Evolutionary conservation across 92 coral and sea anemone genomes (phyloP), one percentile per base, ranked within the genome.

Genomic region (Porites lobata): DNA sequence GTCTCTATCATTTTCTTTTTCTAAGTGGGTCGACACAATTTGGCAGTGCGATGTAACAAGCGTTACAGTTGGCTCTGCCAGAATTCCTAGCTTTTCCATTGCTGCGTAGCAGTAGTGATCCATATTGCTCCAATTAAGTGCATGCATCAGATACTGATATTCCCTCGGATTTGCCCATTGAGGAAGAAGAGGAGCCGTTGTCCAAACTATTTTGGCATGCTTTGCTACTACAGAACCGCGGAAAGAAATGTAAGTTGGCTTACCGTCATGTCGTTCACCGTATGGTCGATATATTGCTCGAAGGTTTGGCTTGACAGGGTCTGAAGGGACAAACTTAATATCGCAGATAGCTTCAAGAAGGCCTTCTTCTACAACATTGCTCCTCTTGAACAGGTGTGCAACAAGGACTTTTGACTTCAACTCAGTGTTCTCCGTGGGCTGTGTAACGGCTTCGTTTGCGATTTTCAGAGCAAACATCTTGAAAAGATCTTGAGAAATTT

Each of bases 151-250:
- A 19, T 51, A 59, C 9, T 13, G 15, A 61, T 63, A 58, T 38
- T 63, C 2, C n/a, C 8, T 61, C 59, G 83, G 56, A 38, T 62
- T 64, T 78, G 72, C 83, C 83, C 71, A 78, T 7, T 4, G 8
- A 0, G 98, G 93, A 71, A 94, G 76, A 65, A 94, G 62, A 56
- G 51, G 65, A 63, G 91, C 83, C 63, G 80, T 90, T 1, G 95
- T 94, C 98, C 98, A 94, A 54, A 82, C 77, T 38, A 92, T 47
- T 7, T 26, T 18, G 29, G 70, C n/a, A 38, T 87, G 79, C n/a
- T 69, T 75, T n/a, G 75, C 17, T 4, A 83, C 53, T 20, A 90
- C 83, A 62, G 96, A 80, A 6, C 85, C 93, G 18, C 56, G 78
- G 84, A 92, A 94, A 15, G 85, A 82, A 51, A 94, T 66, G 56